A percentile compares a stretch with the other conserved stretches of the same genome.
These are phyloP conservation scores for Acipenser oxyrinchus DNA, from an alignment of 2,797 vertebrate species.

Conservation along the genomic window DNA sequence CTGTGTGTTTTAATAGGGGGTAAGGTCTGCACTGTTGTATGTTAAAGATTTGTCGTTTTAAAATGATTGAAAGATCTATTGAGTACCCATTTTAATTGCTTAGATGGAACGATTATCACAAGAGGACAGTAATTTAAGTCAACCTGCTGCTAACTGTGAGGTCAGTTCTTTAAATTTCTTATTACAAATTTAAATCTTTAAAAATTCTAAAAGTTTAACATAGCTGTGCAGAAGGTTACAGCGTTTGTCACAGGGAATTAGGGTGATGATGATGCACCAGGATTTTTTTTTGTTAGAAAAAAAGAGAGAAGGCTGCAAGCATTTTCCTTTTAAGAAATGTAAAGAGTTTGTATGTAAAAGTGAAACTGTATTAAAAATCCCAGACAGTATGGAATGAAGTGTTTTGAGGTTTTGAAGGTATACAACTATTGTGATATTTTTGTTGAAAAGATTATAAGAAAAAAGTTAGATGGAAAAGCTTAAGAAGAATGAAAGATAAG, in stretches of 20 bases:
- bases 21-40: slow-evolving; percentile 30
- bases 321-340: background rate
- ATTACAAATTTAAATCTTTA: slow-evolving; percentile 82
- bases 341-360: background rate
- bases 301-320: background rate
- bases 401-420: background rate
- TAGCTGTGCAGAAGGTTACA: slow-evolving; percentile 19
- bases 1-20: slow-evolving; percentile 8
- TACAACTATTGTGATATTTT: background rate
- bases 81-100: slow-evolving; percentile 99
- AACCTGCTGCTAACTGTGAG: slow-evolving; percentile 99
- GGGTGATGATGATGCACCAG: no score
- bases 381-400: background rate
- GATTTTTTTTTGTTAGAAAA: slow-evolving; percentile 1
- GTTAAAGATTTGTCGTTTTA: slow-evolving; percentile 77
- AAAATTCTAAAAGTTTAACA: slow-evolving; percentile 73
- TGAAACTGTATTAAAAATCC: background rate
- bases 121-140: slow-evolving; percentile 99
- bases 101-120: slow-evolving; percentile 99
- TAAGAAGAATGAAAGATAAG: background rate
- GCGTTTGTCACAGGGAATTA: slow-evolving; percentile 1
- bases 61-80: slow-evolving; percentile 98
- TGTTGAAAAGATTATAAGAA: background rate
- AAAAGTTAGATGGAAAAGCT: background rate
- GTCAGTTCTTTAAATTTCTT: slow-evolving; percentile 99